A percentile compares a stretch with the other conserved stretches of the same genome.
These are phyloP conservation scores for Archegozetes longisetosus DNA, from an alignment of 1,140 invertebrate genomes.

Conservation along the genomic window DNA sequence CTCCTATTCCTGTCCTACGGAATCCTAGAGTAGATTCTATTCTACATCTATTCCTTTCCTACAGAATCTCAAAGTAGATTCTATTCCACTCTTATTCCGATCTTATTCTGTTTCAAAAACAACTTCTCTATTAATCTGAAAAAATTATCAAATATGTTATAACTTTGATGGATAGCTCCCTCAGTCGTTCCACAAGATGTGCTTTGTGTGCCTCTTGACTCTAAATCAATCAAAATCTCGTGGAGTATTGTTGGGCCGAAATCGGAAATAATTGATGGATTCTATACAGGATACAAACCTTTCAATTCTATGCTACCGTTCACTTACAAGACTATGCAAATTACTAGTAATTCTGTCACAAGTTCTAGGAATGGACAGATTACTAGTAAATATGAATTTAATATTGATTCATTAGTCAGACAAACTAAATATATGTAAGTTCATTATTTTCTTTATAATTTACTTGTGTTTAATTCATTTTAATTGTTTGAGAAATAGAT, in stretches of 20 bases:
- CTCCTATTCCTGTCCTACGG: no score
- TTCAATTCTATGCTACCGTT: background rate
- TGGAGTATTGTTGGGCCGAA: conserved; percentile 17
- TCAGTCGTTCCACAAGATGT: conserved; percentile 22
- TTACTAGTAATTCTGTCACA: background rate
- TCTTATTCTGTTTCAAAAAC: no score
- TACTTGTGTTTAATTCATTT: background rate
- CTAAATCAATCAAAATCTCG: conserved; percentile 19
- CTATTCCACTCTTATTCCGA: no score
- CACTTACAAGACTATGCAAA: background rate
- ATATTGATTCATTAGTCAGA: background rate
- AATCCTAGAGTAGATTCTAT: no score
- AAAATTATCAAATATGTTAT: no score
- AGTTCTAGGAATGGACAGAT: background rate
- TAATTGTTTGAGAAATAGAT: no score
- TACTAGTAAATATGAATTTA: background rate
- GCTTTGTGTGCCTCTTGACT: conserved; percentile 18
- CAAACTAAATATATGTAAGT: background rate
- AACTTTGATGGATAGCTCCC: conserved; percentile 17
- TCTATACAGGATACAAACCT: conserved; percentile 41
- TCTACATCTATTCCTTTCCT: no score
- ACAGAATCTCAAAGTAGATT: no score
- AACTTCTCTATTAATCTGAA: no score
- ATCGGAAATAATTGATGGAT: conserved; percentile 33
- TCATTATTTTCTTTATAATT: background rate